phyloP scores from a whole-genome alignment of 35 echinoderm and acorn worm genomes.

The Strongylocentrotus purpuratus region DNA sequence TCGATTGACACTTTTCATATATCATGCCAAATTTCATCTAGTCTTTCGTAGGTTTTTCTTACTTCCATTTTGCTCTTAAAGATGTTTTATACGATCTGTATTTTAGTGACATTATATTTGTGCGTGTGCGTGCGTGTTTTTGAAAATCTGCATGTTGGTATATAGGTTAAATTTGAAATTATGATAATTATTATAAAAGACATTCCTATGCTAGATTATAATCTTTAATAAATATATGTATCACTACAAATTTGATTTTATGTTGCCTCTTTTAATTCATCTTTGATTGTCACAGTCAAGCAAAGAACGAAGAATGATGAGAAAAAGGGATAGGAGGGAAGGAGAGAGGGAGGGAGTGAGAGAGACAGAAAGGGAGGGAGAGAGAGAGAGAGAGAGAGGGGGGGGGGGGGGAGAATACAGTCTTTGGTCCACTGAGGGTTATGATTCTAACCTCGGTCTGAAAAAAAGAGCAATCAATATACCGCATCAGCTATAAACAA shows the following conservation, averaged over 20 bases:
- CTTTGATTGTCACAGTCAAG: too few species aligned
- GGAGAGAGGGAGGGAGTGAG: neutral
- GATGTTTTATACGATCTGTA: neutral
- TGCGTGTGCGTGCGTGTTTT: neutral
- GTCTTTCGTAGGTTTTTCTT: neutral
- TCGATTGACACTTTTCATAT: neutral
- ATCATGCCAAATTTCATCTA: neutral
- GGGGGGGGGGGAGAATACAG: neutral
- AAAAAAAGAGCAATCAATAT: too few species aligned
- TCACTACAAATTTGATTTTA: neutral
- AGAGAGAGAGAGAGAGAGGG: neutral
- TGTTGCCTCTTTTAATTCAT: too few species aligned
- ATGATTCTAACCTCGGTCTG: too few species aligned
- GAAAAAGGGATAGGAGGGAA: neutral
- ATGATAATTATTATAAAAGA: neutral
- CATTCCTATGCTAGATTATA: neutral
- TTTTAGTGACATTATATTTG: neutral
- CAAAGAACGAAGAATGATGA: neutral
- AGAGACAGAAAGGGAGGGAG: neutral
- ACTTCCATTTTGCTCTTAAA: neutral
- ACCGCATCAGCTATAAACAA: too few species aligned
- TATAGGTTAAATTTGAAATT: neutral
- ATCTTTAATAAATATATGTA: neutral
- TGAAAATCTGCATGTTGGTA: neutral
- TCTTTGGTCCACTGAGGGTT: too few species aligned